Evolutionary conservation across 2,888 invertebrate species (phyloP).

Genomic region (Tenthredo notha): DNA sequence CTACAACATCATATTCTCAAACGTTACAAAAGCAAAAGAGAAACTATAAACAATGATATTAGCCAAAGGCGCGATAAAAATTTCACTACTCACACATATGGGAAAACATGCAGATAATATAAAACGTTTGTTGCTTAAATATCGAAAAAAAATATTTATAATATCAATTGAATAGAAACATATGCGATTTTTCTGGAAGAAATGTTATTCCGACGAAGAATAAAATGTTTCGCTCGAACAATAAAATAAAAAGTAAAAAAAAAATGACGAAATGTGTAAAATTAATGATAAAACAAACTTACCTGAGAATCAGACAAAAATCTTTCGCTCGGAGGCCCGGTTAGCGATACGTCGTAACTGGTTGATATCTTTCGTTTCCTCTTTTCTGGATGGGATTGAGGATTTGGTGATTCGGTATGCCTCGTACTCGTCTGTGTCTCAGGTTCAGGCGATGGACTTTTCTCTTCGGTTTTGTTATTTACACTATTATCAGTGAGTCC

Average conservation of each 20-base stretch:
- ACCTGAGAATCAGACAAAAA: slow-evolving; percentile 86
- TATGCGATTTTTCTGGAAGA: neutral
- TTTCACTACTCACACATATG: neutral
- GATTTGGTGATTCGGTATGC: slow-evolving; percentile 73
- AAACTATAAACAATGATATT: neutral
- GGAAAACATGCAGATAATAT: neutral
- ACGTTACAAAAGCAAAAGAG: neutral
- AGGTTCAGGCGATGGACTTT: slow-evolving; percentile 73
- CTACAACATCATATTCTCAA: neutral
- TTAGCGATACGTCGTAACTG: slow-evolving; percentile 84
- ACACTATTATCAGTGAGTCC: slow-evolving; percentile 93
- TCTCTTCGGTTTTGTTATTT: slow-evolving; percentile 77
- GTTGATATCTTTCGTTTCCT: slow-evolving; percentile 84
- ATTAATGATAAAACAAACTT: slow-evolving; percentile 63
- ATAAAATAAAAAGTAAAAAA: neutral
- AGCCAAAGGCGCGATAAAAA: neutral
- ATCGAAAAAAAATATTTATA: neutral
- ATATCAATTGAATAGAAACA: neutral
- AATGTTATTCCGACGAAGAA: neutral
- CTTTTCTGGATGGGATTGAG: slow-evolving; percentile 79
- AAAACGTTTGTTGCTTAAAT: neutral
- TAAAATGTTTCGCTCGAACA: neutral
- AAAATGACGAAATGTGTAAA: slow-evolving; percentile 23
- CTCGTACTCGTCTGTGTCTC: slow-evolving; percentile 69
- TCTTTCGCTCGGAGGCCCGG: slow-evolving; percentile 83